Percentiles rank a stretch among this genome's conserved stretches.
These are phyloP conservation scores for Diabrotica balteata DNA, from an alignment of 2,888 invertebrate species.

Conservation along the genomic window DNA sequence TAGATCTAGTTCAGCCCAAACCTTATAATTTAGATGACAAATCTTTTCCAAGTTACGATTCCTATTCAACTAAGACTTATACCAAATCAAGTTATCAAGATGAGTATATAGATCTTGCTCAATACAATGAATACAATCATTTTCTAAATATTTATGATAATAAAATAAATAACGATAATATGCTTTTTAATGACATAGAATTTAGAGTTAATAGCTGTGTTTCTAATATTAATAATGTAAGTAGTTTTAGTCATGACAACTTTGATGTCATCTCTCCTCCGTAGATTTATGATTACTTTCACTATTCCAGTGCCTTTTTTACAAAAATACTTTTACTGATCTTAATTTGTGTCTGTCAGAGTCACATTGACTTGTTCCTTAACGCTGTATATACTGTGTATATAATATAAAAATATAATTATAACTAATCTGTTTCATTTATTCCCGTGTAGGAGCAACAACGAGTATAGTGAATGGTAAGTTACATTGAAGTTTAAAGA, in stretches of 20 bases:
- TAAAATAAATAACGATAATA: slow-evolving; percentile 47
- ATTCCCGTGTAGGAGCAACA: too few species aligned
- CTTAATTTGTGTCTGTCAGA: slow-evolving; percentile 39
- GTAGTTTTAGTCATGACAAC: slow-evolving; percentile 45
- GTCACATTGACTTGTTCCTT: slow-evolving; percentile 31
- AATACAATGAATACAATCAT: slow-evolving; percentile 55
- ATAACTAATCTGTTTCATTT: too few species aligned
- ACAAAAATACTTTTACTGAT: slow-evolving; percentile 48
- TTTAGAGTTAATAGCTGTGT: slow-evolving; percentile 49
- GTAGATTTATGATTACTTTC: slow-evolving; percentile 33
- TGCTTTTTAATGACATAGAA: slow-evolving; percentile 57
- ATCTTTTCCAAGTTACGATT: slow-evolving; percentile 42
- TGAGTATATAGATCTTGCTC: slow-evolving; percentile 51
- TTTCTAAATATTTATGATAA: slow-evolving; percentile 52
- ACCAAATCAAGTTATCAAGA: slow-evolving; percentile 45
- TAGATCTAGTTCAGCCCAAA: slow-evolving; percentile 42
- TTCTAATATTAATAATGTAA: slow-evolving; percentile 43
- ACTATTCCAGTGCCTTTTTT: slow-evolving; percentile 48
- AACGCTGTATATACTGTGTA: slow-evolving; percentile 38
- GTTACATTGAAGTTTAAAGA: too few species aligned
- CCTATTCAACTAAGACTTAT: slow-evolving; percentile 38
- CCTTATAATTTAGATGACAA: slow-evolving; percentile 48
- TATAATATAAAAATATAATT: slow-evolving; percentile 39
- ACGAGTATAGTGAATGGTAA: too few species aligned
- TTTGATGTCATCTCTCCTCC: slow-evolving; percentile 48